Percentiles rank a stretch among this genome's conserved stretches.
phyloP scores from a whole-genome alignment of 2,888 invertebrate genomes.

The Noctua comes region DNA sequence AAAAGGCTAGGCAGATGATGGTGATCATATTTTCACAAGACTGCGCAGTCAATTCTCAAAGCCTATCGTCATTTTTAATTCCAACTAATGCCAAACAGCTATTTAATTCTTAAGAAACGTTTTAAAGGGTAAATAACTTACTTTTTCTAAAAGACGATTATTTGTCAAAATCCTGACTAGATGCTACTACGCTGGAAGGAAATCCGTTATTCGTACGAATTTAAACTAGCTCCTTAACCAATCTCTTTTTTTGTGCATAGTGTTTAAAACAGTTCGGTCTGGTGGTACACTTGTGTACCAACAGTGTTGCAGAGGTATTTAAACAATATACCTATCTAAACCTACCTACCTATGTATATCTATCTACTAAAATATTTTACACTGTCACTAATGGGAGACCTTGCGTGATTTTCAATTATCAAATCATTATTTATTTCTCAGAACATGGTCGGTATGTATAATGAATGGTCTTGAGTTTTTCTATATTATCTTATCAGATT shows the following conservation, averaged over 20 bases:
- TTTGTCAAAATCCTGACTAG: not conserved
- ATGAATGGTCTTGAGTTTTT: too few relatives aligned
- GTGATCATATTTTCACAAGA: too few relatives aligned
- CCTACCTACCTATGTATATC: too few relatives aligned
- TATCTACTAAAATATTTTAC: too few relatives aligned
- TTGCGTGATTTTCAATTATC: too few relatives aligned
- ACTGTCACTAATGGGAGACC: too few relatives aligned
- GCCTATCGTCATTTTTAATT: too few relatives aligned
- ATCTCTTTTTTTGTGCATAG: not conserved
- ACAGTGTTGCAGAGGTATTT: not conserved
- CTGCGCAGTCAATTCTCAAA: not conserved
- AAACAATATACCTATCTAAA: not conserved
- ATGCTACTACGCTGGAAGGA: not conserved
- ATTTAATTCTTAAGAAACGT: too few relatives aligned
- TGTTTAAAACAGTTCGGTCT: not conserved
- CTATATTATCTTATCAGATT: too few relatives aligned
- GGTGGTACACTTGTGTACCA: not conserved
- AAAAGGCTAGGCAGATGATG: too few relatives aligned
- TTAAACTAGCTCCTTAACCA: not conserved
- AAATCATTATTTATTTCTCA: too few relatives aligned
- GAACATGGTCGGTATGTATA: too few relatives aligned
- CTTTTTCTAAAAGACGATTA: not conserved
- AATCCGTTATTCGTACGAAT: not conserved
- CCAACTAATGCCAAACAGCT: not conserved
- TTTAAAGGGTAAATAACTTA: not conserved